Conservation (phyloP, 2,888 invertebrate genomes). For the Saturnia japonica region DNA sequence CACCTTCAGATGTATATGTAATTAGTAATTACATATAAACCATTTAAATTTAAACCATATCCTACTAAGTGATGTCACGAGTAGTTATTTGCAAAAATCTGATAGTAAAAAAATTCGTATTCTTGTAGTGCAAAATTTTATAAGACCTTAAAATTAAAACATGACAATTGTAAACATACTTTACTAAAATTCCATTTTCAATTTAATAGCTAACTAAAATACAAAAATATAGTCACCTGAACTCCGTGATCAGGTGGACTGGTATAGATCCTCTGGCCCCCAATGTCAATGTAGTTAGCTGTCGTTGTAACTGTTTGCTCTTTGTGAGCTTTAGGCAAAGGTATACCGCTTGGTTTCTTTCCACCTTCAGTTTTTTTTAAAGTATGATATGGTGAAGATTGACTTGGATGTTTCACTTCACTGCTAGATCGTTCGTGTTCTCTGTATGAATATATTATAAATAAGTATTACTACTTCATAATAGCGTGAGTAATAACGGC, state of each 20-base stretch:
- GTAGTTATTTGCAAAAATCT: no score
- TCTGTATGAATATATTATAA: slow-evolving; percentile 40
- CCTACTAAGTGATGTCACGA: no score
- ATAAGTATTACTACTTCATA: not conserved
- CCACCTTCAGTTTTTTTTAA: slow-evolving; percentile 64
- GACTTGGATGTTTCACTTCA: slow-evolving; percentile 72
- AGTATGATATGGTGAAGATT: slow-evolving; percentile 77
- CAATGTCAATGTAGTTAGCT: slow-evolving; percentile 76
- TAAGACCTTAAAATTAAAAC: not conserved
- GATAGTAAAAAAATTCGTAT: no score
- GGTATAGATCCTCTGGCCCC: slow-evolving; percentile 76
- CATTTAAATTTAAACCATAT: no score
- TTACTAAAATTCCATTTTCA: not conserved
- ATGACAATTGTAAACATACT: not conserved
- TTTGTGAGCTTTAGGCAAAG: slow-evolving; percentile 71
- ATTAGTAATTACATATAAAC: no score
- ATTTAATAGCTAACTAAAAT: not conserved
- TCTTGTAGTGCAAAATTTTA: no score
- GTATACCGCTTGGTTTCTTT: slow-evolving; percentile 77
- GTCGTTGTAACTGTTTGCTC: slow-evolving; percentile 67
- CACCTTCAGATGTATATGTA: no score
- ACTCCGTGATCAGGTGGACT: slow-evolving; percentile 79
- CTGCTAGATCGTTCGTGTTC: slow-evolving; percentile 77
- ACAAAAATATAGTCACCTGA: slow-evolving; percentile 56
- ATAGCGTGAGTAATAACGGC: no score